A percentile compares a stretch with the other conserved stretches of the same genome.
These are phyloP conservation scores for Toxostoma redivivum DNA, from an alignment of 2,113 vertebrate species.

Conservation along the genomic window DNA sequence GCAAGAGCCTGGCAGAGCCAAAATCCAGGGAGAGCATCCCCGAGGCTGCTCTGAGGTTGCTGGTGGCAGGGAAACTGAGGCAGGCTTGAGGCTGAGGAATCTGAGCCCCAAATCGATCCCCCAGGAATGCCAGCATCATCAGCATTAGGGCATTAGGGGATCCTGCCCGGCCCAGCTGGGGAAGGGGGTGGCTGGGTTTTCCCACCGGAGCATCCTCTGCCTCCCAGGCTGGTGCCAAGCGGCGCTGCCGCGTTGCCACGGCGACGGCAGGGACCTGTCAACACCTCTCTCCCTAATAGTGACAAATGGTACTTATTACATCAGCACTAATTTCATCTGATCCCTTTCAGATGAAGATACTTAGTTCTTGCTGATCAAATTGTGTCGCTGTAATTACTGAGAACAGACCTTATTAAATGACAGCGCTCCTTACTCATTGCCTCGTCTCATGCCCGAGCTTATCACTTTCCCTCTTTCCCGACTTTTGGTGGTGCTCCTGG, in stretches of 20 bases:
- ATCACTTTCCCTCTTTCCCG: slow-evolving; percentile 53
- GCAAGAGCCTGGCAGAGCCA: too few relatives aligned
- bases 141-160: rapidly evolving
- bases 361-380: slow-evolving; percentile 91
- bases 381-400: slow-evolving; percentile 91
- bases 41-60: not conserved
- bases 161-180: not conserved
- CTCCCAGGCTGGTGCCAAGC: not conserved
- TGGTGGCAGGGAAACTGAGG: not conserved
- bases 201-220: not conserved
- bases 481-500: not conserved
- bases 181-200: not conserved
- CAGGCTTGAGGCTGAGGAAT: not conserved
- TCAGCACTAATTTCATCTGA: slow-evolving; percentile 89
- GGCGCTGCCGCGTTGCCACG: slow-evolving; percentile 66
- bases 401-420: slow-evolving; percentile 91
- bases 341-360: slow-evolving; percentile 92
- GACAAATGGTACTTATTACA: slow-evolving; percentile 96
- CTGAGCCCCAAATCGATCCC: rapidly evolving
- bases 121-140: not conserved
- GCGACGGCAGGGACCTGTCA: slow-evolving; percentile 83
- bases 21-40: not conserved
- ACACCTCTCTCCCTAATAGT: slow-evolving; percentile 86
- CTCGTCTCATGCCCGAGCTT: slow-evolving; percentile 64
- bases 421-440: slow-evolving; percentile 75